Percentiles rank a stretch among this genome's conserved stretches.
phyloP scores from a whole-genome alignment of 1,140 invertebrate species.

The Neotoxoptera formosana region DNA sequence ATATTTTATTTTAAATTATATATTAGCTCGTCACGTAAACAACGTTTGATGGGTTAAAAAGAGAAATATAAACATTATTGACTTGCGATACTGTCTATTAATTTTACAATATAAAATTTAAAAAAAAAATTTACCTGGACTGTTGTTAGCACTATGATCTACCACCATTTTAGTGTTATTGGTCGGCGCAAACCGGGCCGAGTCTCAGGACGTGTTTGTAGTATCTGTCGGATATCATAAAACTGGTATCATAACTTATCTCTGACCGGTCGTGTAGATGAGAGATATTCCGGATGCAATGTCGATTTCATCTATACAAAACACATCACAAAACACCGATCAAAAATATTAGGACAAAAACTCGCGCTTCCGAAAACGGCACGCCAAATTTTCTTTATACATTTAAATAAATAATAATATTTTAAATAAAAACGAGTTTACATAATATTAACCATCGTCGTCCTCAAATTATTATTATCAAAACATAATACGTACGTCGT shows the following conservation, averaged over 20 bases:
- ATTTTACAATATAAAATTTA: not conserved
- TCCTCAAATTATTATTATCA: not conserved
- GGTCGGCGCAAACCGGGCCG: conserved; percentile 21
- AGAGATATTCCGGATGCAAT: conserved; percentile 23
- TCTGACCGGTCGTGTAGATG: conserved; percentile 52
- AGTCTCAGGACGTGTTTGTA: conserved; percentile 15
- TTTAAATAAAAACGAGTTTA: not conserved
- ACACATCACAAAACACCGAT: not conserved
- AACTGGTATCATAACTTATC: conserved; percentile 57
- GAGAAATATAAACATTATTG: not conserved
- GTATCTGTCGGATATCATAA: conserved; percentile 34
- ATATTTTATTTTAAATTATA: not conserved
- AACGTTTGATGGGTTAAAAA: not conserved
- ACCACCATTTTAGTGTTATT: conserved; percentile 54
- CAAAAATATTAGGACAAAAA: not conserved
- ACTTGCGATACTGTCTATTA: not conserved
- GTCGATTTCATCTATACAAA: conserved; percentile 54
- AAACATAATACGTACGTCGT: not conserved
- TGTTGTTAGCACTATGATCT: conserved; percentile 44
- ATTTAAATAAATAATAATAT: not conserved
- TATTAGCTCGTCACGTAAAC: not conserved
- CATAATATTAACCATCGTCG: not conserved
- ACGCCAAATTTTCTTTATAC: not conserved
- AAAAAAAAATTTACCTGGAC: conserved; percentile 41
- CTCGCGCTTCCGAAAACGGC: not conserved